Evolutionary conservation across 2,113 vertebrate genomes (phyloP).

Genomic region (Philantomba maxwellii): DNA sequence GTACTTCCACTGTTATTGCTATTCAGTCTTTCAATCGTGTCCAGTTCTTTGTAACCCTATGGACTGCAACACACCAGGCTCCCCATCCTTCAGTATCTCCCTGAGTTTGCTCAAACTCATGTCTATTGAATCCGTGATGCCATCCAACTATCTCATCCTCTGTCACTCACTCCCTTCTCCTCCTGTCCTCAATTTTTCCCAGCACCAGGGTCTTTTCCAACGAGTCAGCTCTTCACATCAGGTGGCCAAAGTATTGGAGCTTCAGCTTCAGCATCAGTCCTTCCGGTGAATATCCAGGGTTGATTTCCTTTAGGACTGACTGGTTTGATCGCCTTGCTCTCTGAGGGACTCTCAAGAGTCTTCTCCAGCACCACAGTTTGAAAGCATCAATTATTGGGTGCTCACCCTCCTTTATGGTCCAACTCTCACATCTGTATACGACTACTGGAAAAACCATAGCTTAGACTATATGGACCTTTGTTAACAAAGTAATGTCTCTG

Average conservation of each 20-base stretch:
- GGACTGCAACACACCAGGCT: not conserved
- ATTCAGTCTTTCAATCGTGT: not conserved
- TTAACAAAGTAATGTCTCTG: not conserved
- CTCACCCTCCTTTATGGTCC: not conserved
- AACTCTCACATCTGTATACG: not conserved
- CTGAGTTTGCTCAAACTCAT: not conserved
- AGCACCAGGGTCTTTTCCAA: not conserved
- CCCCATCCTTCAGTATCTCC: not conserved
- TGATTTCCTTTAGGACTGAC: not conserved
- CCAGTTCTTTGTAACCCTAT: not conserved
- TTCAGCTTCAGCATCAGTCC: not conserved
- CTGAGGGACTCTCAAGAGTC: not conserved
- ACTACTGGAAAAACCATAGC: not conserved
- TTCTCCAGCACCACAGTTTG: not conserved
- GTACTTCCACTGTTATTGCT: not conserved
- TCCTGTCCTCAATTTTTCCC: not conserved
- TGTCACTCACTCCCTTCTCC: not conserved
- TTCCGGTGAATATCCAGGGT: not conserved
- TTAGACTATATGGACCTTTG: not conserved
- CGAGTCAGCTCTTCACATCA: not conserved
- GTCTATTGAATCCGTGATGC: not conserved
- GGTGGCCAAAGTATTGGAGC: not conserved
- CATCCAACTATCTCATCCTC: not conserved
- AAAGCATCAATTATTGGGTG: not conserved
- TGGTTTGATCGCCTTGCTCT: not conserved